Base-by-base conservation (phyloP, 1,140 invertebrate species). In the Drosophila nasuta region DNA sequence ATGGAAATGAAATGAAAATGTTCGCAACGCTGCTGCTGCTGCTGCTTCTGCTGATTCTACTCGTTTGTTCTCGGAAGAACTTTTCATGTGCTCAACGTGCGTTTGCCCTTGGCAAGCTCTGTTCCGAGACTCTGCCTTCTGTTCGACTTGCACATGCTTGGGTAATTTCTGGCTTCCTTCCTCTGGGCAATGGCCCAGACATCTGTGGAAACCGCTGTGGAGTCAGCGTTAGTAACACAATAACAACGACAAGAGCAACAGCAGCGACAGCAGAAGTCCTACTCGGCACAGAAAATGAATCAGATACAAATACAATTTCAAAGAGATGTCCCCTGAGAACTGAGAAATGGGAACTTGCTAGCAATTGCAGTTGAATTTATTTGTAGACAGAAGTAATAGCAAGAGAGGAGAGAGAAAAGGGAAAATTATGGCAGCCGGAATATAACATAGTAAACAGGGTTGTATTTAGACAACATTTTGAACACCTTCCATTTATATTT, bases 101-200 rank as follows among this genome's bases (percentile, higher is more conserved):
- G 56, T 62, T 49, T 17, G 35, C 25, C 52, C 25, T 52, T 46
- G 45, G 41, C 74, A 69, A 79, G 67, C 52, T 62, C 75, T 56
- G 66, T 57, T 73, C 28, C 52, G 25, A 49, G 35, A 25, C 48
- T 52, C 4, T 70, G 33, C 35, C 25, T 30, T n/a, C 71, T 68
- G 46, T 48, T 46, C 38, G 10, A n/a, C 48, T 45, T 69, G 56
- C 63, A 78, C 79, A 86, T 77, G 79, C 68, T 76, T 67, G 49
- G 72, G 65, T 87, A 77, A 87, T 74, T 77, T 82, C 67, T 51
- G 56, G 62, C 72, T 86, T 82, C 79, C 78, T 81, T 88, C 65
- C 76, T 73, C 35, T 63, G 41, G 43, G 8, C 65, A 59, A 38
- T 52, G 30, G 46, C 58, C n/a, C 51, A 63, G 48, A 38, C 49